Evolutionary conservation across 2,113 vertebrate species (phyloP).

Genomic region (Procavia capensis): DNA sequence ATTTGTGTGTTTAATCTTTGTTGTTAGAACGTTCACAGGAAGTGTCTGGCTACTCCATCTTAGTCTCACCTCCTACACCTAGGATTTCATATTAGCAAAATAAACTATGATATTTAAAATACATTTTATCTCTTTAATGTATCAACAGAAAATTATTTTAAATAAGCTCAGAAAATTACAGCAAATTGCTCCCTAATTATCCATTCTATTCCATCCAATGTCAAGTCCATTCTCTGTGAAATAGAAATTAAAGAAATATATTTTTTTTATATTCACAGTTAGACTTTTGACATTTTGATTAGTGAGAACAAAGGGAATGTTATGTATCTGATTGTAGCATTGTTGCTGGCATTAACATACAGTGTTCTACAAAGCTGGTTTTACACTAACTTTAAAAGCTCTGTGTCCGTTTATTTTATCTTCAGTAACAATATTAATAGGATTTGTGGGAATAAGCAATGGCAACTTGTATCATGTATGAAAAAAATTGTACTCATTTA

Average conservation of each 20-base stretch:
- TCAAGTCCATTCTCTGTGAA: background rate
- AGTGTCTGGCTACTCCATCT: too few species aligned
- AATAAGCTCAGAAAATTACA: background rate
- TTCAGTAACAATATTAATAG: background rate
- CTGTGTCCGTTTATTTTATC: background rate
- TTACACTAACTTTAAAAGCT: background rate
- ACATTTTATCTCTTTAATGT: background rate
- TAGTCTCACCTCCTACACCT: too few species aligned
- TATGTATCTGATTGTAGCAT: background rate
- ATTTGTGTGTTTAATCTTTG: too few species aligned
- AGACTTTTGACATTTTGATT: background rate
- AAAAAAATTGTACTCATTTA: background rate
- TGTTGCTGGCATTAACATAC: background rate
- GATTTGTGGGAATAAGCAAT: background rate
- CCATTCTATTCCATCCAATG: background rate
- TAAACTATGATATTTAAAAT: background rate
- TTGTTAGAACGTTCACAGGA: too few species aligned
- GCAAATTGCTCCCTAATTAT: background rate
- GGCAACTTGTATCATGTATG: background rate
- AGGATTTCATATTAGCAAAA: constrained; percentile 12
- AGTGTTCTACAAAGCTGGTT: background rate
- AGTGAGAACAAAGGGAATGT: background rate
- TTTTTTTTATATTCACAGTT: background rate
- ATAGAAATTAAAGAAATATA: background rate
- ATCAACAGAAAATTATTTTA: background rate